Base-by-base conservation (phyloP, 2,797 vertebrate species). In the Trematomus bernacchii region DNA sequence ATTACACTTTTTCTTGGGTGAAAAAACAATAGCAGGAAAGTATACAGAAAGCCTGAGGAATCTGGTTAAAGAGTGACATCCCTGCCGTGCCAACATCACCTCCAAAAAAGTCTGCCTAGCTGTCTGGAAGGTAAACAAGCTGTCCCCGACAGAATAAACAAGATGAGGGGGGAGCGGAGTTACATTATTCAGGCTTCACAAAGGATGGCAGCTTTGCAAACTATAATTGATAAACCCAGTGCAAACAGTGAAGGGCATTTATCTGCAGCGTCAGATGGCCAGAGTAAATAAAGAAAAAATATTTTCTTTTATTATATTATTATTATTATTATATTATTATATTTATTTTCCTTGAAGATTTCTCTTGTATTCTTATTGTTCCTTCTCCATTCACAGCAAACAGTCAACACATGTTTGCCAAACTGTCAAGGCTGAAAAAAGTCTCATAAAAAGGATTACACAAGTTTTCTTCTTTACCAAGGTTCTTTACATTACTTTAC, bases 111-210 rank as follows among this genome's bases (percentile, higher is more conserved):
- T 74, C 73, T 82, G 76, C 47, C 62, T 67, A 68, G 76, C 79
- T 78, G 66, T 82, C 79, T 70, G 21, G 52, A 83, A 87, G 83
- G 87, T 76, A 87, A 91, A 90, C 81, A 89, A 42, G 50, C 54
- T 16, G 27, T 77, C 64, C 61, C 59, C 44, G 8, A 51, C 53
- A 80, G 76, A 83, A 83, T 64, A 77, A 85, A 82, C 59, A 81
- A 79, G 76, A 78, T 3, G 33, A 71, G 46, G 47, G 33, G 53
- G 59, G 69, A 71, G 64, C 40, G 51, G 51, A 72, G 79, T 86
- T 62, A 73, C 59, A 79, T 85, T 73, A 83, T 77, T 79, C 70
- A 78, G 65, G 71, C 42, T 74, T 66, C 76, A 87, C 54, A 76
- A 78, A 86, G 40, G 60, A 59, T 59, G 75, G 74, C 78, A 80